Evolutionary conservation across 2,888 invertebrate species (phyloP).

Genomic region (Plebejus anna): DNA sequence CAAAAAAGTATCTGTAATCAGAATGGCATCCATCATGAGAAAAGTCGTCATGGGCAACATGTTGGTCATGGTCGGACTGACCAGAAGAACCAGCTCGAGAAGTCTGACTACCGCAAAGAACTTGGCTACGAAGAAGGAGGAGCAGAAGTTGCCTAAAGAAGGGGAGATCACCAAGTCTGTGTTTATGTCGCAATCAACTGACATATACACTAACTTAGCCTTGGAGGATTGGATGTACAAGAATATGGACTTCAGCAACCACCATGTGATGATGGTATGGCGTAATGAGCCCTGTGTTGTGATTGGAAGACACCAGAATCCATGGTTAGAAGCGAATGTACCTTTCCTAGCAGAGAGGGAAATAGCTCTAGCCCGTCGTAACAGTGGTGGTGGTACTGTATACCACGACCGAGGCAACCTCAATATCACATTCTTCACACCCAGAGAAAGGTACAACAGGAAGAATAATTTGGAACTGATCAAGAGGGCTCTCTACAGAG

Average conservation of each 20-base stretch:
- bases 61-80: constrained; percentile 61
- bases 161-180: constrained; percentile 88
- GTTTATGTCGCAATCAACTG: constrained; percentile 93
- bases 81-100: constrained; percentile 61
- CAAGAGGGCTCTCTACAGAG: constrained; percentile 88
- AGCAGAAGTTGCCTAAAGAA: constrained; percentile 56
- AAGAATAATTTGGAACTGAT: constrained; percentile 93
- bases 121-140: constrained; percentile 51
- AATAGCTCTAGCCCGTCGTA: constrained; percentile 90
- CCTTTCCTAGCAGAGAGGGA: constrained; percentile 82
- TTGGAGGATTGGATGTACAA: constrained; percentile 97
- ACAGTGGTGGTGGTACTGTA: constrained; percentile 97
- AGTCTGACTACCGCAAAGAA: constrained; percentile 53
- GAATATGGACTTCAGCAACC: constrained; percentile 89
- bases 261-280: constrained; percentile 94
- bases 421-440: constrained; percentile 95
- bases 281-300: constrained; percentile 96
- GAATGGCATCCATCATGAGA: constrained; percentile 74
- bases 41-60: constrained; percentile 63
- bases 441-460: constrained; percentile 89
- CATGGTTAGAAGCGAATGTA: constrained; percentile 95
- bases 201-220: constrained; percentile 96
- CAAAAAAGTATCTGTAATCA: constrained; percentile 71
- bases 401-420: constrained; percentile 97
- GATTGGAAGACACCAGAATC: constrained; percentile 97